A percentile compares a stretch with the other conserved stretches of the same genome.
phyloP scores from a whole-genome alignment of 2,113 vertebrate species.

The Condylura cristata region DNA sequence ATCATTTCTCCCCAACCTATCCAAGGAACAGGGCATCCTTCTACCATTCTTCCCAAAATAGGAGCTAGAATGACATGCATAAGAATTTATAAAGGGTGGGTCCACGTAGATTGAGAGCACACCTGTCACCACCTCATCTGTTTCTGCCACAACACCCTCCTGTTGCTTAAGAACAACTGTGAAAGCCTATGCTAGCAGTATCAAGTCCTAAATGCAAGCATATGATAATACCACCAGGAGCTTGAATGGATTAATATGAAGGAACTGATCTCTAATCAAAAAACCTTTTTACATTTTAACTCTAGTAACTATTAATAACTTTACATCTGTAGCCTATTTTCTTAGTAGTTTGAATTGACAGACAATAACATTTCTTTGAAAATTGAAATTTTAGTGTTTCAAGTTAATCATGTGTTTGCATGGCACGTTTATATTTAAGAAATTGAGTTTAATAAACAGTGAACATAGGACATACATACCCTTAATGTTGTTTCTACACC shows the following conservation, averaged over 20 bases:
- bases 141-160: background rate
- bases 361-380: background rate
- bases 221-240: background rate
- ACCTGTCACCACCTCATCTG: background rate
- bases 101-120: background rate
- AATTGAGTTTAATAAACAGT: conserved; percentile 3
- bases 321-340: background rate
- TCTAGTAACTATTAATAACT: background rate
- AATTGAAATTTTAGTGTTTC: background rate
- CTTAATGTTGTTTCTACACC: conserved; percentile 3
- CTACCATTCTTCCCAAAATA: background rate
- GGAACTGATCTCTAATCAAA: background rate
- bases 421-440: background rate
- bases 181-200: background rate
- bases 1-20: background rate
- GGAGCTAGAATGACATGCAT: background rate
- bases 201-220: background rate
- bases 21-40: background rate
- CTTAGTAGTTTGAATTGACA: background rate
- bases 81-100: background rate
- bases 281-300: background rate
- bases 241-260: background rate
- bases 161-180: background rate
- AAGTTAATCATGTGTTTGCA: background rate
- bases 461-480: background rate